Evolutionary conservation across 2,888 invertebrate species (phyloP).

Genomic region (Maniola hyperantus): DNA sequence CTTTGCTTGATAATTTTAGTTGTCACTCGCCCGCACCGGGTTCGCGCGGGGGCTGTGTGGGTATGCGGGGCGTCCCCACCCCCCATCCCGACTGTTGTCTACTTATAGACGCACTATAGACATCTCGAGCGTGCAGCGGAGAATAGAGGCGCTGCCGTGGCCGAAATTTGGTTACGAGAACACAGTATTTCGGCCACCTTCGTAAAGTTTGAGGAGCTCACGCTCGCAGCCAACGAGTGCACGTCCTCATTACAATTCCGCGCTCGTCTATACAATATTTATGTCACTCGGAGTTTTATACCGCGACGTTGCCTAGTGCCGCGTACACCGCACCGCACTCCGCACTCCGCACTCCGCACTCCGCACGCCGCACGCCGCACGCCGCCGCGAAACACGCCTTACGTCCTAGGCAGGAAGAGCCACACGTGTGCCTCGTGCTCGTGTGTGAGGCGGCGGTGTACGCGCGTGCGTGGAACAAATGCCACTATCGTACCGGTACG

Average conservation of each 20-base stretch:
- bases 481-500: constrained; percentile 30
- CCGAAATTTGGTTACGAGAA: too few relatives aligned
- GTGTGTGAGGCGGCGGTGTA: neutral
- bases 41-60: too few relatives aligned
- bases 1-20: neutral
- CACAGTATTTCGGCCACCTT: neutral
- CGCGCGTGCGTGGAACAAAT: constrained; percentile 18
- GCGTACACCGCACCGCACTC: constrained; percentile 16
- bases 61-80: too few relatives aligned
- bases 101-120: too few relatives aligned
- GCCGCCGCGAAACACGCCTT: neutral
- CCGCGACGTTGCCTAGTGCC: constrained; percentile 39
- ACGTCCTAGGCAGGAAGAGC: neutral
- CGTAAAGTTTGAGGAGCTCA: neutral
- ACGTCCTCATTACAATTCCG: constrained; percentile 69
- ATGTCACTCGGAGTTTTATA: constrained; percentile 69
- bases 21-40: too few relatives aligned
- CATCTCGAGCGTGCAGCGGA: too few relatives aligned
- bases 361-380: neutral
- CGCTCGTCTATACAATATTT: constrained; percentile 74
- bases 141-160: too few relatives aligned
- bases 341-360: too few relatives aligned
- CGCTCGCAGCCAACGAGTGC: constrained; percentile 49
- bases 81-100: too few relatives aligned
- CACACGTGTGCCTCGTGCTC: neutral